Conservation (phyloP, 37 sponge, comb jelly and placozoan species). For the Agelas oroides region DNA sequence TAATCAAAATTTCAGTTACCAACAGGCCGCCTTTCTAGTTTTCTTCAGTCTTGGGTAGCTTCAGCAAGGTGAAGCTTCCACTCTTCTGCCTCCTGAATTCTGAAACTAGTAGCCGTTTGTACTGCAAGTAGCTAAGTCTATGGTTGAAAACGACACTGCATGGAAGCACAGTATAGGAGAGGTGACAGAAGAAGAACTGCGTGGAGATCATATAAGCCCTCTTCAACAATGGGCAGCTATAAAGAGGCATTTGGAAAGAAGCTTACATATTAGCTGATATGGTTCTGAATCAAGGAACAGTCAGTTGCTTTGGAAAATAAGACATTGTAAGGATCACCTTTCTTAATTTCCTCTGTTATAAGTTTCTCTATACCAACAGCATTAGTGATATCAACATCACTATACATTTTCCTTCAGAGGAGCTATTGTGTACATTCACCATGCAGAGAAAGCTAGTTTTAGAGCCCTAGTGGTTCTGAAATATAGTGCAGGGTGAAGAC, state of each 20-base stretch:
- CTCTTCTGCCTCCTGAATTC: slow-evolving; percentile 46
- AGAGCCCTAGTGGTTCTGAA: no score
- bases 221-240: no score
- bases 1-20: slow-evolving; percentile 19
- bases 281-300: no score
- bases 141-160: slow-evolving; percentile 65
- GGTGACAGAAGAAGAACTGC: not conserved
- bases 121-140: slow-evolving; percentile 56
- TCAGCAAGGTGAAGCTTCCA: slow-evolving; percentile 66
- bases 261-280: no score
- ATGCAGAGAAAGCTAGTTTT: no score
- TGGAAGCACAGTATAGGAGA: slow-evolving; percentile 65
- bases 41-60: slow-evolving; percentile 87
- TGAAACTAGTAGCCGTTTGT: slow-evolving; percentile 51
- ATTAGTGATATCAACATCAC: slow-evolving; percentile 60
- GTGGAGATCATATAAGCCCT: no score
- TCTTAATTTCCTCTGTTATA: slow-evolving; percentile 64
- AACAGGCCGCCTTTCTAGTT: slow-evolving; percentile 84
- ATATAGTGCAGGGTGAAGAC: no score
- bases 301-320: no score
- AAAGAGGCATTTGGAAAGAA: no score
- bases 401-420: slow-evolving; percentile 3
- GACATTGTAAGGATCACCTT: slow-evolving; percentile 60
- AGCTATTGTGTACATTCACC: no score
- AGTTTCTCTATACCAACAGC: slow-evolving; percentile 70